Conservation (phyloP, 2,797 vertebrate genomes). For the Dromococcyx pavoninus region DNA sequence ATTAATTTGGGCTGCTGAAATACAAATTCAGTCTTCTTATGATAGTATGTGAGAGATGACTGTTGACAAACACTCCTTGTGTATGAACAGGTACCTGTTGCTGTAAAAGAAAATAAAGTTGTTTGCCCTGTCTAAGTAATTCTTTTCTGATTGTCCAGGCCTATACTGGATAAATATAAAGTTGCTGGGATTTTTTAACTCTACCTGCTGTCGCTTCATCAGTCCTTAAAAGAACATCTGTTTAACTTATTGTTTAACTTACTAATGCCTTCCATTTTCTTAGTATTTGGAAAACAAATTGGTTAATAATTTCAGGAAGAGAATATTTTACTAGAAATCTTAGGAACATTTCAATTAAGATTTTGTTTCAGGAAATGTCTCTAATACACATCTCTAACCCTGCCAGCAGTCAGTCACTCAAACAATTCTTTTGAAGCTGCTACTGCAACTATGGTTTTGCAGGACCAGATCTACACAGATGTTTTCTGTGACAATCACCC, state of each 20-base stretch:
- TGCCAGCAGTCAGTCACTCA: not conserved
- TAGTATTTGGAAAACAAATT: not conserved
- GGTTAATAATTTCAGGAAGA: not conserved
- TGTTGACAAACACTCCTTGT: not conserved
- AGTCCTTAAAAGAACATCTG: not conserved
- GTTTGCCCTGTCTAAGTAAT: not conserved
- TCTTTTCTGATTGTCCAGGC: not conserved
- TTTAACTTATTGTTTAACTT: not conserved
- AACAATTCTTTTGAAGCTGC: not conserved
- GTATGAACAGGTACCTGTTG: not conserved
- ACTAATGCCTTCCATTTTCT: not conserved
- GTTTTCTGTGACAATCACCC: not conserved
- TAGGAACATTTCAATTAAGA: not conserved
- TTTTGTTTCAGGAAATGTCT: not conserved
- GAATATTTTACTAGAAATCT: not conserved
- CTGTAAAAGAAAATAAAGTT: not conserved
- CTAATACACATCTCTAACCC: not conserved
- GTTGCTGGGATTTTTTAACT: not conserved
- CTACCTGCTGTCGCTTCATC: not conserved
- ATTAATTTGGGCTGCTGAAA: constrained; percentile 22
- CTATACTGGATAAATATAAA: not conserved
- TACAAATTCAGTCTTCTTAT: not conserved
- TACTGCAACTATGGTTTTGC: not conserved
- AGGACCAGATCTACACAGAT: not conserved
- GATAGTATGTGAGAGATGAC: not conserved